These are phyloP conservation scores for Hoplodrina ambigua DNA, from an alignment of 2,888 invertebrate species.

Conservation along the genomic window DNA sequence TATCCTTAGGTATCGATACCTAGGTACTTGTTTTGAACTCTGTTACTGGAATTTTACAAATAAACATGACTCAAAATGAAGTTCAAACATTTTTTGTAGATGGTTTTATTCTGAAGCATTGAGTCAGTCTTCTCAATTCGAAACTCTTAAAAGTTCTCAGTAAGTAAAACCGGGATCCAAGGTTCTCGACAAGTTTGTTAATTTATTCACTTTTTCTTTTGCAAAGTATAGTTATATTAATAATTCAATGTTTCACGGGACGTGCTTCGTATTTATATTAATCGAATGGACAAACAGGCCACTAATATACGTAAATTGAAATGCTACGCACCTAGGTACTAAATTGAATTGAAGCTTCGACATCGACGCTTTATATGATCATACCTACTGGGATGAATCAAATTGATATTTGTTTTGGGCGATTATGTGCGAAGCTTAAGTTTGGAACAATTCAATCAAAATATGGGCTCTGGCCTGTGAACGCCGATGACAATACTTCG, in stretches of 20 bases:
- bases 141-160: background rate
- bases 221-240: conserved; percentile 18
- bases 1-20: conserved; percentile 5
- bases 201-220: conserved; percentile 4
- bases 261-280: conserved; percentile 26
- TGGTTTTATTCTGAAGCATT: background rate
- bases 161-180: background rate
- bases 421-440: conserved; percentile 84
- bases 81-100: background rate
- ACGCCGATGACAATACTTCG: conserved; percentile 76
- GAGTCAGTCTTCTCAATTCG: background rate
- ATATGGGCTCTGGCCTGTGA: conserved; percentile 77
- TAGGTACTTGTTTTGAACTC: background rate
- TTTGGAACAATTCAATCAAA: conserved; percentile 86
- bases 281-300: conserved; percentile 46
- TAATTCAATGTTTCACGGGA: conserved; percentile 28
- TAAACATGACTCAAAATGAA: background rate
- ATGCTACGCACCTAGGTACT: conserved; percentile 47
- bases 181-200: background rate
- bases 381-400: conserved; percentile 70
- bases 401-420: conserved; percentile 82
- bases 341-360: conserved; percentile 67
- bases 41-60: background rate
- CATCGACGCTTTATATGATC: conserved; percentile 62
- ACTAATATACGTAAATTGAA: conserved; percentile 52